Percentiles rank a stretch among this genome's conserved stretches.
phyloP scores from a whole-genome alignment of 2,888 invertebrate genomes.

The Tipula lateralis region DNA sequence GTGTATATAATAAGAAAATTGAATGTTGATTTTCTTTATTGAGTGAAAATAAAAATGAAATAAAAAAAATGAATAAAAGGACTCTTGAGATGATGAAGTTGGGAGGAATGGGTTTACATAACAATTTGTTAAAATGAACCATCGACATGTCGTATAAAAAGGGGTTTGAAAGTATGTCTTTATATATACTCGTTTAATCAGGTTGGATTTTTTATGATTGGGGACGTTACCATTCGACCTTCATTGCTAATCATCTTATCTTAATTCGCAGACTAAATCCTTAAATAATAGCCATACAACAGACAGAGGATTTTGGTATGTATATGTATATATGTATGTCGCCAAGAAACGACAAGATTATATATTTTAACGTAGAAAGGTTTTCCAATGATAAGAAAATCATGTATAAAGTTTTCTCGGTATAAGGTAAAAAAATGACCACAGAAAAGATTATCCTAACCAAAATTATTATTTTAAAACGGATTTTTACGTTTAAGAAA shows the following conservation, averaged over 20 bases:
- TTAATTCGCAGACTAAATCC: conserved; percentile 24
- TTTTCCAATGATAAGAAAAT: not conserved
- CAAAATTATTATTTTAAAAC: not conserved
- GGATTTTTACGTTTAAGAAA: not conserved
- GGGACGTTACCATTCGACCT: not conserved
- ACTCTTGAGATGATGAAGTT: not conserved
- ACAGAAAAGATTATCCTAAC: conserved; percentile 1
- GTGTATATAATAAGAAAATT: not conserved
- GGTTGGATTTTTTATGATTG: not conserved
- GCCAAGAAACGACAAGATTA: not conserved
- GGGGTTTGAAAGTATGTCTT: not conserved
- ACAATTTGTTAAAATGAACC: conserved; percentile 11
- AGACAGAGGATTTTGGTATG: not conserved
- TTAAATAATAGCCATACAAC: not conserved
- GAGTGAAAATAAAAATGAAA: not conserved
- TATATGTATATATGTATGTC: not conserved
- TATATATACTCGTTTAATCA: not conserved
- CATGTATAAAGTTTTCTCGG: not conserved
- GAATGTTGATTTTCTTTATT: conserved; percentile 19
- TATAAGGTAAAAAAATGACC: not conserved
- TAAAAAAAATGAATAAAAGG: conserved; percentile 19
- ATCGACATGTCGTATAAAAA: not conserved
- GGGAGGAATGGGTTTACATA: not conserved
- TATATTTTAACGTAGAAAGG: not conserved
- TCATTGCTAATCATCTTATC: conserved; percentile 24